These are phyloP conservation scores for Drosophila lini DNA, from an alignment of 1,140 invertebrate genomes.

Conservation along the genomic window DNA sequence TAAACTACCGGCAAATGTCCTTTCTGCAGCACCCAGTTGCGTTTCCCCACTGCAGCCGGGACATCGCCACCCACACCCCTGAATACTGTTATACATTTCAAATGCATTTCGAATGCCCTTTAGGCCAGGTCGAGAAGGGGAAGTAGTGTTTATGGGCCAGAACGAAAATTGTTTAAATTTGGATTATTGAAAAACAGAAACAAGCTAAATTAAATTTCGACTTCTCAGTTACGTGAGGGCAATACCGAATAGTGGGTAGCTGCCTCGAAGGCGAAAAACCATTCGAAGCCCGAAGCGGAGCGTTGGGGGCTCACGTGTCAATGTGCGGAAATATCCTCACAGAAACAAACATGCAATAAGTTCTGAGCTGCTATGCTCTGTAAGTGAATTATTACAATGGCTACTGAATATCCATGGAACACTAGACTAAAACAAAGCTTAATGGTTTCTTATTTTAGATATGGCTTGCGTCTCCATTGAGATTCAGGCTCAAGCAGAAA, in stretches of 20 bases:
- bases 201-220: conserved; percentile 66
- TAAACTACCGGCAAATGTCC: conserved; percentile 21
- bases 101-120: conserved; percentile 47
- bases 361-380: background rate
- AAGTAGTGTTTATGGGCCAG: conserved; percentile 9
- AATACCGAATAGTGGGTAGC: conserved; percentile 32
- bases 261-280: background rate
- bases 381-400: conserved; percentile 3
- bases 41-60: background rate
- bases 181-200: conserved; percentile 66
- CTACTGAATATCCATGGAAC: background rate
- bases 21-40: conserved; percentile 22
- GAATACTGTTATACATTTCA: conserved; percentile 29
- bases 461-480: background rate
- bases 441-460: background rate
- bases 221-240: conserved; percentile 50
- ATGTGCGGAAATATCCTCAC: background rate
- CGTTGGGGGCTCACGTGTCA: background rate
- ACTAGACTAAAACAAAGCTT: background rate
- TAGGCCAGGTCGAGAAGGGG: background rate
- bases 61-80: background rate
- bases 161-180: conserved; percentile 59
- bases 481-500: background rate
- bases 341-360: conserved; percentile 5
- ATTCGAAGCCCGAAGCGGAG: too few relatives aligned